Evolutionary conservation across 1,140 invertebrate genomes (phyloP).

Genomic region (Anoplophora glabripennis): DNA sequence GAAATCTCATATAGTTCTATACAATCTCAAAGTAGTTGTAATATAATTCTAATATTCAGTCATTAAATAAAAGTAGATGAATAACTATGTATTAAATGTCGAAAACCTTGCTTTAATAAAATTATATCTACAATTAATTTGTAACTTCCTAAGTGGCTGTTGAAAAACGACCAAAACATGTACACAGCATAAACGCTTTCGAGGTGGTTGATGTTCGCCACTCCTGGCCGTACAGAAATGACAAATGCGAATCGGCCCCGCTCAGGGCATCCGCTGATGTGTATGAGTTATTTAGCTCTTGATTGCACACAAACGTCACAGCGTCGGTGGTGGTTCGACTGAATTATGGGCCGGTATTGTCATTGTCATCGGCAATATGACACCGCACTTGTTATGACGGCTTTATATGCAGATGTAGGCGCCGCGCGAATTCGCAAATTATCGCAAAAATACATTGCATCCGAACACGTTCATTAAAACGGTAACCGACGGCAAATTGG

Average conservation of each 20-base stretch:
- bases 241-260: conserved; percentile 32
- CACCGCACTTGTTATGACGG: conserved; percentile 35
- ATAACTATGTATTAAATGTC: too few species aligned
- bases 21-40: too few species aligned
- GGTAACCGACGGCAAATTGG: conserved; percentile 28
- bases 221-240: conserved; percentile 10
- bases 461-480: conserved; percentile 26
- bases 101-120: too few species aligned
- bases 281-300: conserved; percentile 48
- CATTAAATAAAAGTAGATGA: too few species aligned
- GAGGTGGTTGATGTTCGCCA: too few species aligned
- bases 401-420: conserved; percentile 40
- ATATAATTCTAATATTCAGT: too few species aligned
- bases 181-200: too few species aligned
- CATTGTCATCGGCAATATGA: conserved; percentile 35
- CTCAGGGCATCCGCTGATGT: conserved; percentile 30
- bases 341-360: conserved; percentile 8
- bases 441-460: conserved; percentile 41
- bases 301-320: conserved; percentile 46
- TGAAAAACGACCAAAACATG: too few species aligned
- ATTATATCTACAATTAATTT: too few species aligned
- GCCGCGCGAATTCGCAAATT: conserved; percentile 37
- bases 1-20: too few species aligned
- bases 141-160: too few species aligned
- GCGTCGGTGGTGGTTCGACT: conserved; percentile 22